phyloP scores from a whole-genome alignment of 2,113 vertebrate species.

The Ailurus styani region DNA sequence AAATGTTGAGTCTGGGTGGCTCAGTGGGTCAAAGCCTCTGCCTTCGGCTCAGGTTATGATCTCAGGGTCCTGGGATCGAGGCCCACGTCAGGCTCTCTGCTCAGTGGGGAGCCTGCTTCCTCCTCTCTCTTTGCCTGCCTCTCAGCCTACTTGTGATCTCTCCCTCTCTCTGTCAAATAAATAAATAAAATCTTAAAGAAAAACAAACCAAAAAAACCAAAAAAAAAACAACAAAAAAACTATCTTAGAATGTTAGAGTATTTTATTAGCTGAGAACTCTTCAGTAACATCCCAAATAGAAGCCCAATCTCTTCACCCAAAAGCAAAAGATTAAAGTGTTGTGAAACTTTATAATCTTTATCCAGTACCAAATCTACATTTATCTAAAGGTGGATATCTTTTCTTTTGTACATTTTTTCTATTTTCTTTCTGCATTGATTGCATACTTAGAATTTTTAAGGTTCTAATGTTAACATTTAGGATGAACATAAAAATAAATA shows the following conservation, averaged over 20 bases:
- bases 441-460: not conserved
- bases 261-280: not conserved
- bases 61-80: too few relatives aligned
- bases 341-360: not conserved
- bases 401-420: not conserved
- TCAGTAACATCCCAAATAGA: not conserved
- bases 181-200: too few relatives aligned
- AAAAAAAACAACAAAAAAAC: too few relatives aligned
- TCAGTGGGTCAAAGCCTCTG: too few relatives aligned
- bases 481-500: not conserved
- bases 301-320: not conserved
- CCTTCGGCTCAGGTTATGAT: too few relatives aligned
- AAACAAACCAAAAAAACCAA: too few relatives aligned
- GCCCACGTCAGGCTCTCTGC: too few relatives aligned
- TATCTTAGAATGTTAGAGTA: not conserved
- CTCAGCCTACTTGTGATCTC: too few relatives aligned
- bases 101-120: too few relatives aligned
- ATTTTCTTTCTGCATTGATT: not conserved
- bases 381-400: not conserved
- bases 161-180: too few relatives aligned
- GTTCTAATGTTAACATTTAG: conserved; percentile 1
- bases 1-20: not conserved
- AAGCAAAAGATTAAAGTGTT: not conserved
- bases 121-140: too few relatives aligned
- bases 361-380: not conserved